Evolutionary conservation across 2,888 invertebrate species (phyloP).

Genomic region (Phengaris alcon): DNA sequence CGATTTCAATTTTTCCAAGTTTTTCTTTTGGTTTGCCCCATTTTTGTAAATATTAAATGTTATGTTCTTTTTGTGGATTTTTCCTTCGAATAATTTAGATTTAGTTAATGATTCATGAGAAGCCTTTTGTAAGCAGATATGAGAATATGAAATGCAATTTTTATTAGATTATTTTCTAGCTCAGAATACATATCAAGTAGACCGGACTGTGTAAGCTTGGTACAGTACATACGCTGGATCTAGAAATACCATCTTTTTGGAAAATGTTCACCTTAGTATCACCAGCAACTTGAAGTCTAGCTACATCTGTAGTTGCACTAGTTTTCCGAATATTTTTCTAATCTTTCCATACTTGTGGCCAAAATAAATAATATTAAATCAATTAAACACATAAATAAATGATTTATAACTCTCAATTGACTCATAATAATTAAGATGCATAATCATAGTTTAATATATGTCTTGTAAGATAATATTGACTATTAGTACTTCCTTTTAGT

Average conservation of each 20-base stretch:
- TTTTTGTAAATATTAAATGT: slow-evolving; percentile 48
- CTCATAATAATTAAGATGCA: no score
- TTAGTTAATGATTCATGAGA: slow-evolving; percentile 31
- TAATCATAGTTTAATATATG: background rate
- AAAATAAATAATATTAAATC: background rate
- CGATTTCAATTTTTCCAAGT: slow-evolving; percentile 9
- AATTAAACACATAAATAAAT: background rate
- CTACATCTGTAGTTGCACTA: slow-evolving; percentile 38
- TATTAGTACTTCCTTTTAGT: background rate
- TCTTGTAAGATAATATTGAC: background rate
- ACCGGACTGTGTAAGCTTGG: slow-evolving; percentile 17
- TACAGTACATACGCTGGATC: slow-evolving; percentile 19
- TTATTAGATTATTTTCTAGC: slow-evolving; percentile 23
- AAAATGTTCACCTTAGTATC: slow-evolving; percentile 27
- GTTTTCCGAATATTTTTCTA: slow-evolving; percentile 32
- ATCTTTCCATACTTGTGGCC: slow-evolving; percentile 35
- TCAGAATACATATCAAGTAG: slow-evolving; percentile 19
- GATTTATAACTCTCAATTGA: background rate
- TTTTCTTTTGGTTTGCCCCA: slow-evolving; percentile 41
- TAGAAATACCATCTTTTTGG: slow-evolving; percentile 21
- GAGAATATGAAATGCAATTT: slow-evolving; percentile 3
- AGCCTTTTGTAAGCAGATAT: slow-evolving; percentile 20
- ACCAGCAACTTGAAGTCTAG: slow-evolving; percentile 35
- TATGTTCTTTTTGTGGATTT: slow-evolving; percentile 54
- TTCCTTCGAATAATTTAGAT: slow-evolving; percentile 40